These are phyloP conservation scores for Falco berigora DNA, from an alignment of 2,797 vertebrate species.

Conservation along the genomic window DNA sequence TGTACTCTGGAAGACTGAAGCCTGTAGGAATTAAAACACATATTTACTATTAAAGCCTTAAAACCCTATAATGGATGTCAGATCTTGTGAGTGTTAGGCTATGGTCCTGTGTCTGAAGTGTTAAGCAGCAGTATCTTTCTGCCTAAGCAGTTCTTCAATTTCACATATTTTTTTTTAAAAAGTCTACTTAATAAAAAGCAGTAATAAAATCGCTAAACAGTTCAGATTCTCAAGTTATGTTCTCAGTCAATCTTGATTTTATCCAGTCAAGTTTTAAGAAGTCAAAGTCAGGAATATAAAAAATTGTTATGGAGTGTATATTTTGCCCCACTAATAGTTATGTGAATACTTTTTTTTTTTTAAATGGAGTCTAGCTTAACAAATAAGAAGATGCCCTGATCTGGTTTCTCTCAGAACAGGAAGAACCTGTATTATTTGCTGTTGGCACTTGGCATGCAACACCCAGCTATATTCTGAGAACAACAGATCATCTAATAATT, in stretches of 20 bases:
- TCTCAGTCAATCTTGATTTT: background rate
- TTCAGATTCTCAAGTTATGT: background rate
- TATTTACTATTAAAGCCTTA: background rate
- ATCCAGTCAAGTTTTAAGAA: background rate
- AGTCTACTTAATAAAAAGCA: background rate
- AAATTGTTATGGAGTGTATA: background rate
- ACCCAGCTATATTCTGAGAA: background rate
- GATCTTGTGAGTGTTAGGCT: background rate
- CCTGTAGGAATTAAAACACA: background rate
- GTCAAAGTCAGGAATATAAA: background rate
- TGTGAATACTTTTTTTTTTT: background rate
- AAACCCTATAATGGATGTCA: background rate
- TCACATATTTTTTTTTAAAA: background rate
- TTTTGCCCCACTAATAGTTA: background rate
- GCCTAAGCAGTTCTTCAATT: background rate
- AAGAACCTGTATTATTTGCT: conserved; percentile 56
- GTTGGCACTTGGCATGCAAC: conserved; percentile 30
- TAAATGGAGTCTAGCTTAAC: background rate
- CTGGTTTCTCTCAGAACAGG: conserved; percentile 35
- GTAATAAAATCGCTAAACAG: background rate
- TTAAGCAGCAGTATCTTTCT: background rate
- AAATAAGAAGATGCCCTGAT: background rate
- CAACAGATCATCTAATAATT: background rate
- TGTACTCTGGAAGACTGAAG: background rate
- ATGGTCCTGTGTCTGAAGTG: background rate